Percentiles rank a stretch among this genome's conserved stretches.
Evolutionary conservation across 2,888 invertebrate species (phyloP).

Genomic region (Ctena decussata): DNA sequence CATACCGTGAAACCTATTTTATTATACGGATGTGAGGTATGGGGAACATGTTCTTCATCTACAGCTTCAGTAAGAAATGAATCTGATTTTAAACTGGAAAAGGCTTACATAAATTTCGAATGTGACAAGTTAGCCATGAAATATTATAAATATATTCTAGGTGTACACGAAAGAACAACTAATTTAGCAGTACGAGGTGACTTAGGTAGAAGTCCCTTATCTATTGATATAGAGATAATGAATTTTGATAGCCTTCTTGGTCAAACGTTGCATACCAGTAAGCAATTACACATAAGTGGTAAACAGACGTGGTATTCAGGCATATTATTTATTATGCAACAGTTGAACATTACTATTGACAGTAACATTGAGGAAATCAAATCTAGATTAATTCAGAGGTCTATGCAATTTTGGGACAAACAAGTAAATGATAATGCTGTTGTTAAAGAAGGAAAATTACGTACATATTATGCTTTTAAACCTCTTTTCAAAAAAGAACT

Average conservation of each 20-base stretch:
- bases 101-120: not conserved
- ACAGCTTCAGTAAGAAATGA: not conserved
- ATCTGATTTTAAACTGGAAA: not conserved
- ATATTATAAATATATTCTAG: not conserved
- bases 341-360: not conserved
- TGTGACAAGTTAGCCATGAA: not conserved
- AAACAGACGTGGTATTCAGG: not conserved
- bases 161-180: not conserved
- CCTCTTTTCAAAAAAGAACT: not conserved
- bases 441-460: not conserved
- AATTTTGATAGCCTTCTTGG: not conserved
- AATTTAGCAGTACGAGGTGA: not conserved
- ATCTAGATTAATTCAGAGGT: not conserved
- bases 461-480: not conserved
- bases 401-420: not conserved
- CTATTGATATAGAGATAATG: not conserved
- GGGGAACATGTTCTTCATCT: not conserved
- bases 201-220: not conserved
- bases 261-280: not conserved
- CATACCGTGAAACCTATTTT: not conserved
- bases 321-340: not conserved
- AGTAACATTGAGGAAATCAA: not conserved
- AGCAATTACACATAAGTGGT: not conserved
- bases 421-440: not conserved
- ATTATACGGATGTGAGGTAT: not conserved